These are phyloP conservation scores for Notarius lentiginosus DNA, from an alignment of 2,113 vertebrate genomes.

Conservation along the genomic window DNA sequence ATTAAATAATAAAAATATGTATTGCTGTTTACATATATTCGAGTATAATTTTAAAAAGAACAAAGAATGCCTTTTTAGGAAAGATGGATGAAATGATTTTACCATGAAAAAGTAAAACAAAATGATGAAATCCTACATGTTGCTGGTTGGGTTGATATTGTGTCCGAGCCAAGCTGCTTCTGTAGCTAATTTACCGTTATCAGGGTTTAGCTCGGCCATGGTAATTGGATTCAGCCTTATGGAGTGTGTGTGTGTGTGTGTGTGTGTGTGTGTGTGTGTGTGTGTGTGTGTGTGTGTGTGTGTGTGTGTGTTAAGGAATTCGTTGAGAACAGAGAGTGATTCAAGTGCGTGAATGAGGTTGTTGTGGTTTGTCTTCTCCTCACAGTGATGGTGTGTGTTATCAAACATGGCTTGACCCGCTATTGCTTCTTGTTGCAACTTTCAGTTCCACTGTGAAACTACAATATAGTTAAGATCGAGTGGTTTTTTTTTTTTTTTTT, in stretches of 20 bases:
- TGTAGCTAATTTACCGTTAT: not conserved
- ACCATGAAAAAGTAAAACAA: not conserved
- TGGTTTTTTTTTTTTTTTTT: not conserved
- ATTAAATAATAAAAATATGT: too few relatives aligned
- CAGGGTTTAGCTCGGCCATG: not conserved
- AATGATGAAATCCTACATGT: not conserved
- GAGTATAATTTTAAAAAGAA: not conserved
- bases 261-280: constrained; percentile 46
- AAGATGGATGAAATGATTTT: not conserved
- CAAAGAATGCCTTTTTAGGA: not conserved
- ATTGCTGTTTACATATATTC: too few relatives aligned
- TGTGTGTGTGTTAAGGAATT: constrained; percentile 44
- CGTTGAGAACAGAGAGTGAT: constrained; percentile 48
- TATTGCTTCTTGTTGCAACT: not conserved
- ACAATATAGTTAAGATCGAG: not conserved
- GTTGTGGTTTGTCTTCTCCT: constrained; percentile 39
- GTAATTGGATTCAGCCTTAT: constrained; percentile 42
- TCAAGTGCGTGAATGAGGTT: constrained; percentile 43
- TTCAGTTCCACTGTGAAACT: not conserved
- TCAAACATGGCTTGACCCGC: constrained; percentile 20
- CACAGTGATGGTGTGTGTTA: constrained; percentile 30
- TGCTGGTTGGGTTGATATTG: not conserved
- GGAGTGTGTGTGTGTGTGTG: constrained; percentile 47
- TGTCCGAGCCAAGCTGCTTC: not conserved
- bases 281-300: constrained; percentile 21